Evolutionary conservation across 2,797 vertebrate genomes (phyloP), one percentile per base, ranked within the genome.

Genomic region (Taenioides sp.): DNA sequence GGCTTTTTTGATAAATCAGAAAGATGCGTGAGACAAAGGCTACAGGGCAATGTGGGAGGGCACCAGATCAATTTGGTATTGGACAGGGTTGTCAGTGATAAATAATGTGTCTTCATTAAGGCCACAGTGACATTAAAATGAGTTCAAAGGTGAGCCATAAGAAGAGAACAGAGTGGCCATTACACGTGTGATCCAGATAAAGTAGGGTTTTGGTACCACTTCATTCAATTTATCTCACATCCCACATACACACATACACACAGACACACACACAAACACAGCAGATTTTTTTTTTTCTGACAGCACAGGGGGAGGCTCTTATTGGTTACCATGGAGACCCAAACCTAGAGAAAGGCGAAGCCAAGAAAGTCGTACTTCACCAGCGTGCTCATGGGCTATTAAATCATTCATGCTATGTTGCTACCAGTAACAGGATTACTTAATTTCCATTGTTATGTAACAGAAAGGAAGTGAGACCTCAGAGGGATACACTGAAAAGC

Each of bases 321-420:
- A 78, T 86, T 82, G 80, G 92, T 94, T 92, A 78, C 91, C 86
- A 93, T 93, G 88, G 92, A 81, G 82, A 94, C 86, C 78, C 78
- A 83, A 90, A 87, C 78, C 79, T 80, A n/a, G 81, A 79, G 80
- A 87, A 88, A 88, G 78, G 85, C 78, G 74, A 85, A 84, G 75
- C 78, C 73, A 81, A 85, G 74, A 76, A 63, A 85, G 86, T 86
- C 84, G 81, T 78, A 83, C 78, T 86, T 81, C 80, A 79, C 75
- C 72, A 2, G 68, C 78, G 81, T 74, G 77, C 90, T 87, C 77
- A 76, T 67, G 67, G 72, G 49, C 77, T 81, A 84, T 88, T 91
- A 86, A 88, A 90, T 89, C 77, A 84, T 87, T 88, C 78, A 86
- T 87, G 73, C 73, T 55, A 78, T 64, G 73, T 73, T 84, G 78